Evolutionary conservation across 64 coral and sea anemone genomes (phyloP).

Genomic region (Stichodactyla helianthus): DNA sequence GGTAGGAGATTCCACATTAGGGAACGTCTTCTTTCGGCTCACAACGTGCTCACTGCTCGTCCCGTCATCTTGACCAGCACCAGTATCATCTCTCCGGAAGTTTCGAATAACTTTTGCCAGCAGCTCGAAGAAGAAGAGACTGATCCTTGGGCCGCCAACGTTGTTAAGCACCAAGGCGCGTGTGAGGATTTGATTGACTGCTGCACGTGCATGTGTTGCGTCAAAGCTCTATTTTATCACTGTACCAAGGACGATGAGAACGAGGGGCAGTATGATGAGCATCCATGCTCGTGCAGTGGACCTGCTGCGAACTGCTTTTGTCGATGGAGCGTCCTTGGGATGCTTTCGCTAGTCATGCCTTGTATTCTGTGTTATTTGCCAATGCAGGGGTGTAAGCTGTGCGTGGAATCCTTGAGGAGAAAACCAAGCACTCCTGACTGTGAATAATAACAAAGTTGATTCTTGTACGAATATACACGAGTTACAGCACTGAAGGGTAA

Average conservation of each 20-base stretch:
- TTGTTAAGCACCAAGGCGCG: constrained; percentile 15
- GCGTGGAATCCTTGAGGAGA: constrained; percentile 15
- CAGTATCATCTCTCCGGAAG: constrained; percentile 40
- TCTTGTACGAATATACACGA: background rate
- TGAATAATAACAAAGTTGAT: background rate
- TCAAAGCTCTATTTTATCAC: constrained; percentile 72
- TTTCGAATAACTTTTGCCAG: constrained; percentile 23
- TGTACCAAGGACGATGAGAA: constrained; percentile 67
- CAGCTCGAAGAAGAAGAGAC: constrained; percentile 24
- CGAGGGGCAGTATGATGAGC: constrained; percentile 50
- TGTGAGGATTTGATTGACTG: constrained; percentile 63
- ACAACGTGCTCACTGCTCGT: constrained; percentile 34
- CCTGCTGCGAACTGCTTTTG: constrained; percentile 45
- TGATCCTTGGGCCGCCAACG: background rate
- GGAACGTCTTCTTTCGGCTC: constrained; percentile 37
- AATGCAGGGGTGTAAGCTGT: constrained; percentile 53
- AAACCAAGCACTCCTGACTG: background rate
- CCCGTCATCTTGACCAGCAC: constrained; percentile 54
- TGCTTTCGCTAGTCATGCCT: constrained; percentile 60
- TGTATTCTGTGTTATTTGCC: constrained; percentile 81
- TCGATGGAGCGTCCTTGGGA: constrained; percentile 68
- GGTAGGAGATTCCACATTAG: constrained; percentile 9
- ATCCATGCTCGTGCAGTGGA: constrained; percentile 67
- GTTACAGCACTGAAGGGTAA: too few relatives aligned
- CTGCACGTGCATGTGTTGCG: constrained; percentile 84